phyloP scores from a whole-genome alignment of 2,797 vertebrate genomes.

The Acanthornis magna region DNA sequence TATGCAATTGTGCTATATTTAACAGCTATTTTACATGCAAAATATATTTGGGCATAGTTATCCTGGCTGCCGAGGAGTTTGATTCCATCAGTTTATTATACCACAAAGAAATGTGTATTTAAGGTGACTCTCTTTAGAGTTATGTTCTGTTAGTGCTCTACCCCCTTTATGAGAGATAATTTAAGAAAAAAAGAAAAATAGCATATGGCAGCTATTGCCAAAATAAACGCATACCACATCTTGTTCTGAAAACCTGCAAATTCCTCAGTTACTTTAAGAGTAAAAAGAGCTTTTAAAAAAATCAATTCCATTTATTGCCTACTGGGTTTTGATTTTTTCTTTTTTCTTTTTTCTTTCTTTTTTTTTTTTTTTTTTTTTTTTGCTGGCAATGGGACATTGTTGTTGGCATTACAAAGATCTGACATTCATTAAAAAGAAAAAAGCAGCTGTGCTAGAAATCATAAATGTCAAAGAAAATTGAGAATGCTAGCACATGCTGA shows the following conservation, averaged over 20 bases:
- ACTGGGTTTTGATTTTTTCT: not conserved
- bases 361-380: not conserved
- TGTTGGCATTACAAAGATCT: not conserved
- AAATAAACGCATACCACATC: not conserved
- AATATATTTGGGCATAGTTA: not conserved
- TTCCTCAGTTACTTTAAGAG: not conserved
- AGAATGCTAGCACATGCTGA: slow-evolving; percentile 7
- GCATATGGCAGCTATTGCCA: slow-evolving; percentile 11
- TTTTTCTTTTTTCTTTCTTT: no score
- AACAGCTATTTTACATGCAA: not conserved
- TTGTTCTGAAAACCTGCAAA: not conserved
- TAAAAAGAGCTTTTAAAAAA: not conserved
- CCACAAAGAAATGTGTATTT: not conserved
- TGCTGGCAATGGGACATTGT: not conserved
- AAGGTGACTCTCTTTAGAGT: not conserved
- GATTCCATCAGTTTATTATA: not conserved
- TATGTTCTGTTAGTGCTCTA: not conserved
- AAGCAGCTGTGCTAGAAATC: not conserved
- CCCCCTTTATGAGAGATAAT: not conserved
- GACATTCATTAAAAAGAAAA: not conserved
- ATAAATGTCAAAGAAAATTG: slow-evolving; percentile 27
- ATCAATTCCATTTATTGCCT: not conserved
- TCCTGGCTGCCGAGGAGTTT: not conserved
- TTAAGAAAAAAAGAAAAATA: not conserved
- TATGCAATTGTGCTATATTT: not conserved